Conservation (phyloP, 2,797 vertebrate species). For the Aulostomus chinensis region DNA sequence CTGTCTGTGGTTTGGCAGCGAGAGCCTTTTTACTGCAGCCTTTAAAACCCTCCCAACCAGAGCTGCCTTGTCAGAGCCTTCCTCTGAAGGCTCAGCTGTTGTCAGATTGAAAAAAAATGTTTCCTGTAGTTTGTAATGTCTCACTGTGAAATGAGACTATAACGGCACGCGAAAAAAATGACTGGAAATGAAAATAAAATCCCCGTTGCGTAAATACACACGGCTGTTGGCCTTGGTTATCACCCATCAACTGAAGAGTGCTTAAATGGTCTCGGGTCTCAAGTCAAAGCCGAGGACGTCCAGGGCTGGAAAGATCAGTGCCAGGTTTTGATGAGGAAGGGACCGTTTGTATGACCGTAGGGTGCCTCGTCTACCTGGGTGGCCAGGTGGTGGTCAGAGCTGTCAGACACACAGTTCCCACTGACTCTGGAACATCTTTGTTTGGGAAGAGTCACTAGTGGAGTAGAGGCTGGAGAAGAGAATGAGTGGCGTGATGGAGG, state of each 20-base stretch:
- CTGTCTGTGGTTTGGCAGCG: conserved; percentile 41
- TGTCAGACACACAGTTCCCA: conserved; percentile 1
- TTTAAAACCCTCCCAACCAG: conserved; percentile 43
- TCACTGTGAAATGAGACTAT: conserved; percentile 22
- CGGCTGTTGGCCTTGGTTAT: not conserved
- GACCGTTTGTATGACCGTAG: no score
- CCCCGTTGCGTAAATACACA: conserved; percentile 25
- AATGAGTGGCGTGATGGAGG: conserved; percentile 44
- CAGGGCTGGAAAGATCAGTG: conserved; percentile 1
- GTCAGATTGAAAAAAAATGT: conserved; percentile 1
- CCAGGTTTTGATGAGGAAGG: conserved; percentile 33
- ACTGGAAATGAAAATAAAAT: not conserved
- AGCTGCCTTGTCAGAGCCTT: not conserved
- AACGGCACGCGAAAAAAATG: conserved; percentile 18
- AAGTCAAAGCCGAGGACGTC: conserved; percentile 9
- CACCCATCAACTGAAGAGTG: conserved; percentile 14
- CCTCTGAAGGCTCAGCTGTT: conserved; percentile 18
- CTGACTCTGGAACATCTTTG: conserved; percentile 17
- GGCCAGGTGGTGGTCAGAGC: conserved; percentile 33
- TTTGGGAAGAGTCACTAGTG: conserved; percentile 20
- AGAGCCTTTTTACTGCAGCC: conserved; percentile 32
- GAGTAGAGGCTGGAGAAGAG: conserved; percentile 3
- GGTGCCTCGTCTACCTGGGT: conserved; percentile 47
- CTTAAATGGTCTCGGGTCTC: not conserved
- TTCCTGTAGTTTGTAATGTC: conserved; percentile 19